Evolutionary conservation across 2,888 invertebrate species (phyloP).

Genomic region (Ptychoptera albimana): DNA sequence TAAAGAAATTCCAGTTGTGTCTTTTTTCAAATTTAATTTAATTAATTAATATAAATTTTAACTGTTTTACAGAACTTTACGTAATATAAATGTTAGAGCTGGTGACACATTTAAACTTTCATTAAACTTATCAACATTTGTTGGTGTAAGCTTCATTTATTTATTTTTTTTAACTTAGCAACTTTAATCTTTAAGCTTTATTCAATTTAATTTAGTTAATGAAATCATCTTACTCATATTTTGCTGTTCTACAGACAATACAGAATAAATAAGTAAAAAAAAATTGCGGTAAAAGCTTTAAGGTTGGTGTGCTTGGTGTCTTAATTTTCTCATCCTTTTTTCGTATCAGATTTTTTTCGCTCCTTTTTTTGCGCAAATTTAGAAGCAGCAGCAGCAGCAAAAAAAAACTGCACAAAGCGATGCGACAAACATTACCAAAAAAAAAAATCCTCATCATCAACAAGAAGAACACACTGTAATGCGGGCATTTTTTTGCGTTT

Average conservation of each 20-base stretch:
- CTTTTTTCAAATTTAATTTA: background rate
- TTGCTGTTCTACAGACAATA: conserved; percentile 18
- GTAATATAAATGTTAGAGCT: conserved; percentile 1
- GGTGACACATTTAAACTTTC: conserved; percentile 5
- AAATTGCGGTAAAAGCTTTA: conserved; percentile 1
- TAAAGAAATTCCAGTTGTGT: background rate
- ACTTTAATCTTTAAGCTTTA: too few relatives aligned
- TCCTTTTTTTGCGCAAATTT: too few relatives aligned
- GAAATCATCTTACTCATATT: conserved; percentile 25
- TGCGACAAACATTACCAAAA: too few relatives aligned
- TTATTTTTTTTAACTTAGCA: conserved; percentile 4
- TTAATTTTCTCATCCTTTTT: too few relatives aligned
- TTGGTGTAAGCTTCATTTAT: background rate
- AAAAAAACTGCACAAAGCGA: too few relatives aligned
- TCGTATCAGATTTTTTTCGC: too few relatives aligned
- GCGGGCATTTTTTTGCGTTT: too few relatives aligned
- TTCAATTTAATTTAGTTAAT: conserved; percentile 20
- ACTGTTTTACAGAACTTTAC: conserved; percentile 1
- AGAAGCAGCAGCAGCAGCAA: too few relatives aligned
- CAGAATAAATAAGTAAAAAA: conserved; percentile 9
- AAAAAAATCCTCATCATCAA: too few relatives aligned
- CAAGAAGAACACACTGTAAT: too few relatives aligned
- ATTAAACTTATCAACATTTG: conserved; percentile 3
- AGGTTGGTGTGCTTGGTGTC: too few relatives aligned
- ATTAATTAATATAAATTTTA: too few relatives aligned